Evolutionary conservation across 2,797 vertebrate genomes (phyloP), one percentile per base, ranked within the genome.

Genomic region (Poeciliopsis turneri): DNA sequence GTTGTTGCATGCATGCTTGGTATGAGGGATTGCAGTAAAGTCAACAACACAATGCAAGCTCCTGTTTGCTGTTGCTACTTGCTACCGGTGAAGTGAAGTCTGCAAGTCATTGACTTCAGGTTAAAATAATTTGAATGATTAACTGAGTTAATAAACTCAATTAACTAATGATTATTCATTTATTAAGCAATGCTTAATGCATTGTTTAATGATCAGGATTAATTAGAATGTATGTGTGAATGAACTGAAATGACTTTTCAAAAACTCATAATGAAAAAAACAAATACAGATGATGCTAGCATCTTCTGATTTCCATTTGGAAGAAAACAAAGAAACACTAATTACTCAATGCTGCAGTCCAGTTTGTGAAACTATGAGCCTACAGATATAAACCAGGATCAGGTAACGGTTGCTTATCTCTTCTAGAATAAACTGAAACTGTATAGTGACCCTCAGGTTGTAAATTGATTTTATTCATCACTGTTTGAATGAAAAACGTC

Each of bases 401-500:
- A 18, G 13, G 59, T 61, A 7, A 61, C 1, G 30, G 59, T 18
- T 61, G n/a, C n/a, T 59, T 59, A 30, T 15, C n/a, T 33, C 7
- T 61, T 61, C 30, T 61, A 7, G 30, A 61, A 33, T 18, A 61
- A 9, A 61, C 59, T 61, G 30, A 61, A 16, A 33, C 16, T 33
- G 59, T 15, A 61, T 20, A 33, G 13, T 61, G 57, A 15, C 23
- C 2, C 11, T 13, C 6, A 20, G 68, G 3, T 15, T 43, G 15
- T 36, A 39, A 55, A 61, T 18, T 61, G 30, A 61, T 33, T 15
- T 61, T 9, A 61, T 83, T 57, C 84, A 73, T 80, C 73, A 77
- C 18, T 5, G 12, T 75, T n/a, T 80, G 49, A 82, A 73, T 0
- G 36, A 69, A 71, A 36, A 59, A 72, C 78, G 59, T 47, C 53